Conservation (phyloP, 1,140 invertebrate genomes). For the Drosophila subpulchrella region DNA sequence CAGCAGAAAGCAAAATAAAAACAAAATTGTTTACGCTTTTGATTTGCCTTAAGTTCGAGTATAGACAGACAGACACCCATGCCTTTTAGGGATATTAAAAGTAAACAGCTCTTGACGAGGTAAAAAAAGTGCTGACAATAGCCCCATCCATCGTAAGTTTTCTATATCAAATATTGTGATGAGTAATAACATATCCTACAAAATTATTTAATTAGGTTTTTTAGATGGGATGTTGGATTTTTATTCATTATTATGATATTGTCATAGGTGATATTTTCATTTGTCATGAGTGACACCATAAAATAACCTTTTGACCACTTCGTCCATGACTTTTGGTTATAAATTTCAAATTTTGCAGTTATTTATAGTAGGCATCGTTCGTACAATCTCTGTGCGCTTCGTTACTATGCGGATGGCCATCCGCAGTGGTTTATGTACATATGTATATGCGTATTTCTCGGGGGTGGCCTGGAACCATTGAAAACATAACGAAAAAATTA, state of each 20-base stretch:
- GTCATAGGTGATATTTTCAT: too few relatives aligned
- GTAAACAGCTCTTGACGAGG: neutral
- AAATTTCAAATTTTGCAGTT: too few relatives aligned
- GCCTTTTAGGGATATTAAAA: neutral
- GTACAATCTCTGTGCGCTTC: neutral
- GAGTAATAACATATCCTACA: neutral
- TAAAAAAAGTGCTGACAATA: neutral
- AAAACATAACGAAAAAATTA: constrained; percentile 23
- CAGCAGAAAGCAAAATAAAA: constrained; percentile 54
- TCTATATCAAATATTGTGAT: too few relatives aligned
- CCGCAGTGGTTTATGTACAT: neutral
- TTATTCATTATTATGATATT: too few relatives aligned
- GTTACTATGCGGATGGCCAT: neutral
- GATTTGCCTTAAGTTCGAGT: constrained; percentile 37
- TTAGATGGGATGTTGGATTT: too few relatives aligned
- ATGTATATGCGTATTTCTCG: constrained; percentile 1
- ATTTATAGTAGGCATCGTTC: too few relatives aligned
- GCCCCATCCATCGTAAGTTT: neutral
- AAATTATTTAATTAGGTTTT: neutral
- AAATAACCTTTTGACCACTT: too few relatives aligned
- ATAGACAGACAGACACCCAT: constrained; percentile 15
- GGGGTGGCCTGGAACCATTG: constrained; percentile 31
- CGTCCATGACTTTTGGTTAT: too few relatives aligned
- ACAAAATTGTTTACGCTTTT: constrained; percentile 75
- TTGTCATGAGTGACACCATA: too few relatives aligned